Base-by-base conservation (phyloP, 64 coral and sea anemone species). In the Montipora capricornis region DNA sequence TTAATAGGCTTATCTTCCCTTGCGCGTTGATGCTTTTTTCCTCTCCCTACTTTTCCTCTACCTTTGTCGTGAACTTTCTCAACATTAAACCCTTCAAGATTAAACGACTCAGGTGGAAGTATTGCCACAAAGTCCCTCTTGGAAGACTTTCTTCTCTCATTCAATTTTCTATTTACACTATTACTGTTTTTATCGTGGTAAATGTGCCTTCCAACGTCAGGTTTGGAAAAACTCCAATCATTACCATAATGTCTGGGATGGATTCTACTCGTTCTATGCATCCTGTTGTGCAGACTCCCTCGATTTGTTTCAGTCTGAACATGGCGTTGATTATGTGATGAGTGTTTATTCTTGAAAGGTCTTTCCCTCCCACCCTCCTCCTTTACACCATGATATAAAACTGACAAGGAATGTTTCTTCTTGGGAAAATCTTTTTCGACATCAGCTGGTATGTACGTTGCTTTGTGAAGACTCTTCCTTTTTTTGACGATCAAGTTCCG, bases 111-210 rank as follows among this genome's bases (percentile, higher is more conserved):
- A 3, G 82, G 64, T 49, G 82, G 82, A 24, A 48, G 60, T 22
- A 86, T n/a, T 50, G 82, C 82, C 22, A 86, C 68, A 17, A 86
- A 86, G 17, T 86, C 82, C n/a, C 82, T 68, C 19, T 86, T 86
- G 15, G 68, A 24, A 71, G 82, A 86, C 68, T 50, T 86, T 1
- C 37, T 37, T 37, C 10, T 24, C 11, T 50, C 6, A 49, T 20
- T 73, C 12, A 49, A 49, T 12, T 57, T 57, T 6, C 82, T 11
- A 5, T 86, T 50, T 22, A 1, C 17, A 20, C 1, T 44, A 13
- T 68, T 73, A 44, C 47, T 48, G 19, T 19, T 17, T 50, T 73
- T 49, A 7, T 51, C 17, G 46, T 84, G 19, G 24, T 13, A 37
- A 3, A 6, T 44, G 11, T 48, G 47, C 6, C 47, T 50, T 5